Base-by-base conservation (phyloP, 2,113 vertebrate species). In the Prietella phreatophila region DNA sequence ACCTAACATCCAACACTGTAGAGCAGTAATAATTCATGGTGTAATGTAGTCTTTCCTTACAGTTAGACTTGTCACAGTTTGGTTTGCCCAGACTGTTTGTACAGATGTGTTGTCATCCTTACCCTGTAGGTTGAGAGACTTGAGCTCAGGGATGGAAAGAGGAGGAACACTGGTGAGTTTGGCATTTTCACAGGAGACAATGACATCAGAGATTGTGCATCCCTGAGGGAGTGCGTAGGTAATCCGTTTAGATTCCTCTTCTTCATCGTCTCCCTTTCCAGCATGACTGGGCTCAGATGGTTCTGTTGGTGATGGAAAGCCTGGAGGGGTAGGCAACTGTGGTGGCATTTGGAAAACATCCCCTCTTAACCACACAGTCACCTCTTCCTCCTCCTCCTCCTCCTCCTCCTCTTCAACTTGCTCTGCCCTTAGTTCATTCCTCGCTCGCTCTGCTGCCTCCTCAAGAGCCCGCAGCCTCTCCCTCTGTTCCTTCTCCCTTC, bases 101-200 rank as follows among this genome's bases (percentile, higher is more conserved):
- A 27, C 56, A 19, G 67, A 58, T 36, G 14, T 36, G 47, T 15
- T 39, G 11, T 47, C 39, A 60, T 73, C 8, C 95, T 97, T 94
- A 99, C 98, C 98, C 90, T 94, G 91, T 65, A 99, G 95, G 88
- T 96, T 97, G 88, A 99, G 95, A 75, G 94, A 96, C 78, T 94
- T 98, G 85, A 99, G 94, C 58, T 97, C 94, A 25, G 95, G 95
- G 65, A 97, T 96, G 63, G 91, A 92, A 69, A 99, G 95, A 3
- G 96, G 94, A 67, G 98, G 98, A 87, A 99, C 96, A 91, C 95
- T 91, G 42, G 86, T 93, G 6, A 99, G 96, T 88, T 94, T 94
- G 36, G 93, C 94, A 0, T 96, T 94, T 56, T 95, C 93, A 67
- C 98, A 99, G 90, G 95, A 97, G 83, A 97, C 87, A 30, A 94